Evolutionary conservation across 2,113 vertebrate genomes (phyloP), one percentile per base, ranked within the genome.

Genomic region (Lophochroa leadbeateri): DNA sequence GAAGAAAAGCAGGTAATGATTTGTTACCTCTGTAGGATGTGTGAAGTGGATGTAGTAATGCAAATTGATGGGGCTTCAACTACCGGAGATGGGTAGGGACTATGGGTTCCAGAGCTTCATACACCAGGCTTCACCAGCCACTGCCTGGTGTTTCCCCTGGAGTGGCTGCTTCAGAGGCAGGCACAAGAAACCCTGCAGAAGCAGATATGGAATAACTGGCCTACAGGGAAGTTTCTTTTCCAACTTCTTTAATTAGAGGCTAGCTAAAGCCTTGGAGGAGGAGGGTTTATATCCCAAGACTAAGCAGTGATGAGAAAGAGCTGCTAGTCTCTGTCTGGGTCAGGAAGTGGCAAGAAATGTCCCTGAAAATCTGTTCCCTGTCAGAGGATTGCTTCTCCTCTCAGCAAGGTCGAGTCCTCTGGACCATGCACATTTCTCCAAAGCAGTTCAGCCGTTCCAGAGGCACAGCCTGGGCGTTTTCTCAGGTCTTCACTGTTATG

Each of bases 131-230:
- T 37, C 37, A 37, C 37, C 37, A 37, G 39, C 2, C n/a, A 64
- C 43, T 55, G 53, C 41, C 50, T 60, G 14, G 25, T 31, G 13
- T 83, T 86, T 92, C 50, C 55, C 52, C 63, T 60, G 41, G 52
- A 67, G 70, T 72, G 28, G 28, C 25, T 74, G 20, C 58, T 74
- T 93, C 11, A 69, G 79, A 81, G 23, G 20, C 18, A 88, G 72
- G 11, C 1, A 3, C 52, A 88, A 69, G 31, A 80, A 96, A 69
- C 17, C 8, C 39, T 95, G 90, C 57, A 83, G 71, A 93, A 94
- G n/a, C 58, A 92, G 82, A 90, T 96, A 88, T 31, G 53, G 64
- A 92, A 57, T 82, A 90, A 87, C 68, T 43, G 46, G 67, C 67
- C 81, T 82, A 67, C 37, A 63, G 82, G 85, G 87, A 91, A 93